Conservation (phyloP, 2,888 invertebrate species). For the Ceraclea dissimilis region DNA sequence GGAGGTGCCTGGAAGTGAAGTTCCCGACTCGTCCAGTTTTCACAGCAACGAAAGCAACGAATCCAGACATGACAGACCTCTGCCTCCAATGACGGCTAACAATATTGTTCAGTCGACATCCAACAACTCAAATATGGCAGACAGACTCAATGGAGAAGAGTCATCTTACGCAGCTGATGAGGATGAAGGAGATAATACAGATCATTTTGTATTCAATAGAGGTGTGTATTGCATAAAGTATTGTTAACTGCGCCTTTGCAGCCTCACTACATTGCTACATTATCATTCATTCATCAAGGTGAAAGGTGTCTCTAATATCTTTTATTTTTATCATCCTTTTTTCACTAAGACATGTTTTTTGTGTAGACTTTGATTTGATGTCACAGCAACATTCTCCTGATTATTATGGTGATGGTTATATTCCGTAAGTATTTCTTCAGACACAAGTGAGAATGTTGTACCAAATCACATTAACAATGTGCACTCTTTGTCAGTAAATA, state of each 20-base stretch:
- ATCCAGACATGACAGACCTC: slow-evolving; percentile 40
- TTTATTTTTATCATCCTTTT: no score
- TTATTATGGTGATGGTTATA: slow-evolving; percentile 25
- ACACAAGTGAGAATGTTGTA: slow-evolving; percentile 15
- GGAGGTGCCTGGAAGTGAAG: slow-evolving; percentile 84
- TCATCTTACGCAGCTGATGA: slow-evolving; percentile 25
- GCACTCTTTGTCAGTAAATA: slow-evolving; percentile 2
- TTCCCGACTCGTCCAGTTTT: slow-evolving; percentile 82
- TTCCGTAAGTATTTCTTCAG: slow-evolving; percentile 28
- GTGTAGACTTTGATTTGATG: slow-evolving; percentile 25
- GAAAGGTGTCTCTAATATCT: no score
- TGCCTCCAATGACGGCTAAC: slow-evolving; percentile 24
- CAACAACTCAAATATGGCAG: slow-evolving; percentile 12
- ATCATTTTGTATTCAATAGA: slow-evolving; percentile 22
- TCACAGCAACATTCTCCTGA: slow-evolving; percentile 21
- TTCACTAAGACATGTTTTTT: no score
- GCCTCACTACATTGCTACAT: no score
- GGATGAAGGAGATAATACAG: slow-evolving; percentile 25
- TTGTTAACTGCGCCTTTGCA: not conserved
- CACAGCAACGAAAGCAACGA: slow-evolving; percentile 78
- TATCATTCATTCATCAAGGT: no score
- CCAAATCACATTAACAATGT: not conserved
- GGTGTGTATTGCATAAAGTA: slow-evolving; percentile 16
- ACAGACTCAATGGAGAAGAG: slow-evolving; percentile 22
- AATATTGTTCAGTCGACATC: slow-evolving; percentile 19